Percentiles rank a stretch among this genome's conserved stretches.
Evolutionary conservation across 1,140 invertebrate genomes (phyloP).

Genomic region (Scaptomyza montana): DNA sequence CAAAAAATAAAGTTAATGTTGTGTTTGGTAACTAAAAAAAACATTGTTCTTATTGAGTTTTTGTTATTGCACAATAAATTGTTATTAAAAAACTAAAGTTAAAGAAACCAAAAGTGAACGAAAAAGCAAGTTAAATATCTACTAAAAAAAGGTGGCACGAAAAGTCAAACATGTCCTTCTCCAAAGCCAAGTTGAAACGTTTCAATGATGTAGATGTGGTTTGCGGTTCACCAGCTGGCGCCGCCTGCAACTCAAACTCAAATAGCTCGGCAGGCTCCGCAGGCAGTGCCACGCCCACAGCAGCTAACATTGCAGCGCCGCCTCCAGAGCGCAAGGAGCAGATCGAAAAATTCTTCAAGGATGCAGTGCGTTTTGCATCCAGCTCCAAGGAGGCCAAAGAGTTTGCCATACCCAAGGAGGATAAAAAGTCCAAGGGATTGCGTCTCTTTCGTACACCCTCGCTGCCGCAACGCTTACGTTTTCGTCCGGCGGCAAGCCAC

Average conservation of each 20-base stretch:
- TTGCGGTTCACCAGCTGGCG: conserved; percentile 71
- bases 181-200: conserved; percentile 83
- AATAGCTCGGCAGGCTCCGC: conserved; percentile 64
- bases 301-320: conserved; percentile 32
- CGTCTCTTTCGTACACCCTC: conserved; percentile 80
- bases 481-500: conserved; percentile 70
- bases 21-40: conserved; percentile 53
- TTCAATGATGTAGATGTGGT: conserved; percentile 81
- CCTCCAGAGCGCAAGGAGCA: conserved; percentile 77
- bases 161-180: conserved; percentile 69
- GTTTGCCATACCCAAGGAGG: conserved; percentile 80
- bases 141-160: neutral
- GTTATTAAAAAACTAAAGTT: conserved; percentile 34
- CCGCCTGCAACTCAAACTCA: conserved; percentile 14
- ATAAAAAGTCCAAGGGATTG: conserved; percentile 79
- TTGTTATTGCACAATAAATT: conserved; percentile 59
- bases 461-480: conserved; percentile 79
- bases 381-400: conserved; percentile 80
- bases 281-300: conserved; percentile 63
- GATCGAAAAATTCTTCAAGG: conserved; percentile 83
- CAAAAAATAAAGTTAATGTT: conserved; percentile 42
- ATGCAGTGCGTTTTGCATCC: conserved; percentile 74
- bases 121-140: neutral
- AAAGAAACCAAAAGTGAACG: conserved; percentile 8
- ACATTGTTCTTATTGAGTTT: conserved; percentile 61